Base-by-base conservation (phyloP, 2,113 vertebrate species). In the Brachypteracias leptosomus region DNA sequence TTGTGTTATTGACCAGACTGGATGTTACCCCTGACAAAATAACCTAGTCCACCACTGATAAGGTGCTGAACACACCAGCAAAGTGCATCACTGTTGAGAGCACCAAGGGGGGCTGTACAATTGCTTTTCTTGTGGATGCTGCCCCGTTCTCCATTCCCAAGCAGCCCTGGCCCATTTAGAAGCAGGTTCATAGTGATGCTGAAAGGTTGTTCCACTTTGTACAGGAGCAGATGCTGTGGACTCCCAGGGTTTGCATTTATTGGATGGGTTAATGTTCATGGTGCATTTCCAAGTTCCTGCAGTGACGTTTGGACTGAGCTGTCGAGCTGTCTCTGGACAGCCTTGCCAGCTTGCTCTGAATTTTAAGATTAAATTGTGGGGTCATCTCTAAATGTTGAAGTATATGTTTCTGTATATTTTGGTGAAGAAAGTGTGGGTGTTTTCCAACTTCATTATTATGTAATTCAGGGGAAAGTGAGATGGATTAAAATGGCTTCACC, bases 211-310 rank as follows among this genome's bases (percentile, higher is more conserved):
- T 86, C 22, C 16, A 6, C 13, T 38, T 51, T 38, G 13, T 16
- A 28, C 28, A 57, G 46, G 44, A 46, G 17, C 17, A 29, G 38
- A 3, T 0, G 0, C 31, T 66, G 75, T 55, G 2, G 7, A 62
- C 3, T 61, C 46, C 13, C 61, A 33, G 35, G 16, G 28, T 68
- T 49, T 19, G 3, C 3, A 0, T 66, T 79, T 71, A 21, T 14
- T 19, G 4, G 11, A 7, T 2, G 4, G 40, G 42, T 58, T 36
- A 16, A 67, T 16, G 15, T 2, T 49, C 16, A 36, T 2, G 5
- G 21, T 25, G 31, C 14, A 24, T 58, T 36, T 49, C 75, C 36
- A 2, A 29, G 0, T 33, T 42, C 11, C 55, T 12, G 19, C 29
- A 57, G 54, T 2, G 3, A 44, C 1, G 1, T 72, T 40, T 55